Evolutionary conservation across 2,113 vertebrate genomes (phyloP).

Genomic region (Crocuta crocuta): DNA sequence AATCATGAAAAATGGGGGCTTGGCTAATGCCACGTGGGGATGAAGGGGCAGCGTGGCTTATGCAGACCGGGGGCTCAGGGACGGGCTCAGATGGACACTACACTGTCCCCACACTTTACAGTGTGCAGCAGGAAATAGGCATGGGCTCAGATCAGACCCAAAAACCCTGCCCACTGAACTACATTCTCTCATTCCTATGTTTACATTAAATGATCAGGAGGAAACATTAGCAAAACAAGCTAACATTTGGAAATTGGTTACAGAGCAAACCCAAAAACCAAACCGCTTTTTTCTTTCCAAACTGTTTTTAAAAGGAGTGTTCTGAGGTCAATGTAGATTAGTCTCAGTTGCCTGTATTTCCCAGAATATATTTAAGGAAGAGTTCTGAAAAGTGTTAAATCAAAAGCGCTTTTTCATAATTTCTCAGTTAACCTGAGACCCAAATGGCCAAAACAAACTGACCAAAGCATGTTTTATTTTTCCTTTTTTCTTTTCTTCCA

Average conservation of each 20-base stretch:
- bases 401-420: neutral
- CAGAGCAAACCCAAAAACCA: neutral
- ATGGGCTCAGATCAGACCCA: neutral
- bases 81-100: too few relatives aligned
- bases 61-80: neutral
- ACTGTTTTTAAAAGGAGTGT: neutral
- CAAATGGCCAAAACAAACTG: neutral
- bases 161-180: neutral
- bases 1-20: neutral
- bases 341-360: neutral
- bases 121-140: accelerated
- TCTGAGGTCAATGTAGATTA: neutral
- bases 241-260: neutral
- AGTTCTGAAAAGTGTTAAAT: neutral
- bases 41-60: neutral
- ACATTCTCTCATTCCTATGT: neutral
- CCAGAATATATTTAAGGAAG: neutral
- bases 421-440: neutral
- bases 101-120: accelerated
- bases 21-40: neutral
- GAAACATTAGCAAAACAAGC: neutral
- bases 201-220: neutral
- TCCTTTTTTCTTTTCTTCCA: neutral
- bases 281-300: neutral
- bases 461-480: neutral